Base-by-base conservation (phyloP, 2,888 invertebrate genomes). In the Netelia melanura region DNA sequence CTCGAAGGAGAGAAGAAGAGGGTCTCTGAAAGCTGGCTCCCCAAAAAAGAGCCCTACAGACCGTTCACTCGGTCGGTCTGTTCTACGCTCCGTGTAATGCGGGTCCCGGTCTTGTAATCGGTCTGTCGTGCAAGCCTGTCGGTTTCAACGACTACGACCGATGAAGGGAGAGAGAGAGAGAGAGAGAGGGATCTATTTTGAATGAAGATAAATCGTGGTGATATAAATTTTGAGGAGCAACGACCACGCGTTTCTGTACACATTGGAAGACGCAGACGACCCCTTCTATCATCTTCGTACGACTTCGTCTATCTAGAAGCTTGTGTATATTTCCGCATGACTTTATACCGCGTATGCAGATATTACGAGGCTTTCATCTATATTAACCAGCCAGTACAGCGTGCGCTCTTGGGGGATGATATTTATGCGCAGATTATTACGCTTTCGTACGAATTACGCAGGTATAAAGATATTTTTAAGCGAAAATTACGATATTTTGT, bases 161-260 rank as follows among this genome's bases (percentile, higher is more conserved):
- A 21, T 14, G n/a, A 17, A 56, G 56, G 6, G 21, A 17, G 11
- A 56, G n/a, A 56, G 56, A 56, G 56, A 56, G 56, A 70, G 79
- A 56, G 68, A 58, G 67, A 77, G 44, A 58, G 43, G 74, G 75
- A 76, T 86, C 86, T 86, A 86, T 86, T 86, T 86, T 77, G 74
- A 84, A 86, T 67, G 75, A 70, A 81, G 84, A 86, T 86, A 81
- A 86, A 83, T 86, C 54, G 83, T 83, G 83, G 30, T 54, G 83
- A 81, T 84, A 84, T 83, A 78, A 84, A 86, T 84, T 85, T 72
- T 58, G 64, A 77, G 78, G 86, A 86, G 84, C 84, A 86, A 86
- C 86, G 86, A 82, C 84, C 82, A 86, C 78, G 17, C 48, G 21
- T 25, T 62, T 44, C 68, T 78, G 62, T 61, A 62, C 70, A 44